Conservation (phyloP, 2,797 vertebrate species). For the Knipowitschia caucasica region DNA sequence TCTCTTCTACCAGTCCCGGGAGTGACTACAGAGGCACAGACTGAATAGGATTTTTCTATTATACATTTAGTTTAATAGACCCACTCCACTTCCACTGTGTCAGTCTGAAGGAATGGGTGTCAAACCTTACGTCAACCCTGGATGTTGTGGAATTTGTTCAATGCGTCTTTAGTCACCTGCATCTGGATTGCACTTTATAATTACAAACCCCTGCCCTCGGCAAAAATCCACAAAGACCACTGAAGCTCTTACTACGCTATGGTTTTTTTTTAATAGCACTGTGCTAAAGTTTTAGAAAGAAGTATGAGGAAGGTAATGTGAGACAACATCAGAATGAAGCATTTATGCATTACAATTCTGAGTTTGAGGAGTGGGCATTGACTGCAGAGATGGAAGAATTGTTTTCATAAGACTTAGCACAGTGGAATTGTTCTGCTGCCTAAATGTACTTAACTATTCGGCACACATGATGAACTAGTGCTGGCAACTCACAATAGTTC, state of each 20-base stretch:
- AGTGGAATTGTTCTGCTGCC: too few relatives aligned
- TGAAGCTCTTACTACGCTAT: background rate
- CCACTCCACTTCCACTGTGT: conserved; percentile 19
- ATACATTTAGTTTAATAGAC: conserved; percentile 29
- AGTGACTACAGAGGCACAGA: conserved; percentile 71
- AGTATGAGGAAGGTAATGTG: background rate
- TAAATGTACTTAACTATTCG: too few relatives aligned
- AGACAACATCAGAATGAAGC: too few relatives aligned
- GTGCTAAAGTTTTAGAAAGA: background rate
- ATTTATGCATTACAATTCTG: too few relatives aligned
- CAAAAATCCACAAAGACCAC: conserved; percentile 8
- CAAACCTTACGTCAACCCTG: conserved; percentile 44
- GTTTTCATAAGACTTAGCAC: too few relatives aligned
- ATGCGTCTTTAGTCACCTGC: conserved; percentile 71
- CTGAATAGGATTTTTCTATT: conserved; percentile 20
- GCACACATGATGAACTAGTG: too few relatives aligned
- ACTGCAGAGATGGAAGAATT: too few relatives aligned
- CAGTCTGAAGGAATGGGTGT: conserved; percentile 52
- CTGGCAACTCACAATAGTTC: too few relatives aligned
- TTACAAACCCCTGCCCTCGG: conserved; percentile 24
- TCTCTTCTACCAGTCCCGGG: conserved; percentile 98
- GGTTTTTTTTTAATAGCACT: background rate
- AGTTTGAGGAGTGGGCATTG: too few relatives aligned
- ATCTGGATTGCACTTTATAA: conserved; percentile 80
- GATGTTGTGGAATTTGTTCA: conserved; percentile 35